phyloP scores from a whole-genome alignment of 2,888 invertebrate species.

The Ochropacha duplaris region DNA sequence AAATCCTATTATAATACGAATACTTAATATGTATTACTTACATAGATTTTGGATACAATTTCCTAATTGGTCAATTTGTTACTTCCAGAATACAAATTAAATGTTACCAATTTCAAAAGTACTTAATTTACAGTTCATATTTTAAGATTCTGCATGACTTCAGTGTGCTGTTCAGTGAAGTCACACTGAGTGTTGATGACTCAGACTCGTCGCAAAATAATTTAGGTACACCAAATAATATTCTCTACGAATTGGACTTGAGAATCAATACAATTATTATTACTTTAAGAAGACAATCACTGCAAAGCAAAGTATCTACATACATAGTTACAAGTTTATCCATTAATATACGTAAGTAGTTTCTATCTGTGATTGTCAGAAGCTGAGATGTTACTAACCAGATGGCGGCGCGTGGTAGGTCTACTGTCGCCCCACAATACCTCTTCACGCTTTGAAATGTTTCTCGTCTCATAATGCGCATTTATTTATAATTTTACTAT shows the following conservation, averaged over 20 bases:
- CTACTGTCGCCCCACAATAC: conserved; percentile 56
- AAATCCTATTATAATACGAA: neutral
- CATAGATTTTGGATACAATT: too few species aligned
- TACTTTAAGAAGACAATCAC: conserved; percentile 30
- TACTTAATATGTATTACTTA: neutral
- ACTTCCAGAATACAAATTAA: neutral
- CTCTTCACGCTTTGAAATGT: conserved; percentile 23
- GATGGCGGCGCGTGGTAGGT: conserved; percentile 75
- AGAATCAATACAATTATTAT: conserved; percentile 5
- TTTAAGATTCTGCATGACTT: neutral
- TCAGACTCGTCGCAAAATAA: neutral
- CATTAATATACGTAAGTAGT: conserved; percentile 46
- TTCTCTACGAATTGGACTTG: conserved; percentile 12
- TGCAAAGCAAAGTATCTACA: conserved; percentile 29
- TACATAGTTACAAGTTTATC: conserved; percentile 40
- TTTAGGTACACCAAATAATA: conserved; percentile 1
- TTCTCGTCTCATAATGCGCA: conserved; percentile 12
- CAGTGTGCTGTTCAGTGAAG: conserved; percentile 7
- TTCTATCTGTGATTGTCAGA: conserved; percentile 72
- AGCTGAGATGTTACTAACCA: conserved; percentile 72
- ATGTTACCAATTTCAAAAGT: neutral
- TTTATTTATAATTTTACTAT: conserved; percentile 6
- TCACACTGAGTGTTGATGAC: conserved; percentile 2
- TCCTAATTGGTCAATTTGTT: too few species aligned
- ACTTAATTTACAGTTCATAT: neutral